These are phyloP conservation scores for Pseudomyrmex pallidus DNA, from an alignment of 1,140 invertebrate genomes.

Conservation along the genomic window DNA sequence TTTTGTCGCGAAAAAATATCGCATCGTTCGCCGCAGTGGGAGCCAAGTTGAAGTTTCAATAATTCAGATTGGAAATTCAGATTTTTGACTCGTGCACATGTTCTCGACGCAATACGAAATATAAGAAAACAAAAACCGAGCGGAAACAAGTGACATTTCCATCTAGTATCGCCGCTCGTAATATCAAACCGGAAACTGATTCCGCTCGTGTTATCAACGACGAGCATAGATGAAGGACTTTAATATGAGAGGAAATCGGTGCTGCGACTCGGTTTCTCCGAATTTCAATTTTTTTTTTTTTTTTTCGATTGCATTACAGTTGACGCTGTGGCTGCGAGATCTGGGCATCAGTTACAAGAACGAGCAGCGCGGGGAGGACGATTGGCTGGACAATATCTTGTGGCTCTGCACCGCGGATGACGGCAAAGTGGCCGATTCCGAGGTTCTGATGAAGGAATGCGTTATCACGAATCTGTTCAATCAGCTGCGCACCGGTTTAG, in stretches of 20 bases:
- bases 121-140: not conserved
- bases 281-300: conserved; percentile 39
- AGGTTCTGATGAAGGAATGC: conserved; percentile 79
- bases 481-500: conserved; percentile 77
- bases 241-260: not conserved
- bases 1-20: not conserved
- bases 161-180: not conserved
- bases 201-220: conserved; percentile 15
- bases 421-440: conserved; percentile 65
- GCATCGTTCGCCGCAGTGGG: no score
- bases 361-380: conserved; percentile 55
- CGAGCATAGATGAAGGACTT: not conserved
- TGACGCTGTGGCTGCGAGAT: conserved; percentile 80
- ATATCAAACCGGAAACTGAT: conserved; percentile 11
- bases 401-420: conserved; percentile 78
- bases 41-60: no score
- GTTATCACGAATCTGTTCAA: conserved; percentile 79
- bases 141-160: not conserved
- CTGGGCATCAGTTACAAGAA: conserved; percentile 77
- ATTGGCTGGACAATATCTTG: conserved; percentile 78
- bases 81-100: not conserved
- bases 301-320: conserved; percentile 67
- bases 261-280: not conserved
- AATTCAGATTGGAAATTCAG: not conserved
- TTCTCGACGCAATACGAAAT: not conserved